These are phyloP conservation scores for Nematostella vectensis DNA, from an alignment of 92 coral and sea anemone genomes.

Conservation along the genomic window DNA sequence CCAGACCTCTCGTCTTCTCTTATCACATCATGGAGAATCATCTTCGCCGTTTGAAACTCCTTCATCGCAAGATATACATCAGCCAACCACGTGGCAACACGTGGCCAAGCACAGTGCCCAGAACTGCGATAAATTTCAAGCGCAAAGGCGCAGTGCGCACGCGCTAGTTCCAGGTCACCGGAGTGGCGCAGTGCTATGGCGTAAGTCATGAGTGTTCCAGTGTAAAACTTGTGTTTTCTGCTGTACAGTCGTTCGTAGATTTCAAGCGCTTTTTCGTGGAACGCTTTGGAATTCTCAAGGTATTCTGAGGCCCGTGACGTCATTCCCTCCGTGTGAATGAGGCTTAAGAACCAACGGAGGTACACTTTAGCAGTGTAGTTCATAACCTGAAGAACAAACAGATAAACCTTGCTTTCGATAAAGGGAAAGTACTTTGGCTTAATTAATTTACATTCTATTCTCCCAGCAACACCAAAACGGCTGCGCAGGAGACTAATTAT, in stretches of 20 bases:
- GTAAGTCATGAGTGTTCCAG: slow-evolving; percentile 74
- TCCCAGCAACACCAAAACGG: too few species aligned
- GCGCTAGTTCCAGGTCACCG: slow-evolving; percentile 45
- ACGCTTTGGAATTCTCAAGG: slow-evolving; percentile 36
- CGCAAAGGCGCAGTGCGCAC: slow-evolving; percentile 46
- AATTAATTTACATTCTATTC: too few species aligned
- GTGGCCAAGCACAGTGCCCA: slow-evolving; percentile 75
- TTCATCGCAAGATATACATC: slow-evolving; percentile 47
- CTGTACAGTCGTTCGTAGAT: slow-evolving; percentile 67
- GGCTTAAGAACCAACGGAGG: slow-evolving; percentile 59
- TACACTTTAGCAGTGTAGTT: slow-evolving; percentile 78
- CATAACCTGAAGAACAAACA: slow-evolving; percentile 51
- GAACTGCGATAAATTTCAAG: slow-evolving; percentile 51
- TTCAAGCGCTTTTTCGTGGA: slow-evolving; percentile 60
- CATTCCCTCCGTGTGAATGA: slow-evolving; percentile 34
- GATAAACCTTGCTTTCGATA: too few species aligned
- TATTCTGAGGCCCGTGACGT: slow-evolving; percentile 25
- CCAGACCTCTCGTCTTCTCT: slow-evolving; percentile 27
- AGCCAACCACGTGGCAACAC: slow-evolving; percentile 69
- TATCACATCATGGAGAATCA: slow-evolving; percentile 43
- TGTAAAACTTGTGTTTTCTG: slow-evolving; percentile 56
- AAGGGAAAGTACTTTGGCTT: too few species aligned
- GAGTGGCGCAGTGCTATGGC: slow-evolving; percentile 48
- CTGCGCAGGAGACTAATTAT: too few species aligned
- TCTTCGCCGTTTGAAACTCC: slow-evolving; percentile 34